Evolutionary conservation across 1,140 invertebrate genomes (phyloP).

Genomic region (Pachypsylla venusta): DNA sequence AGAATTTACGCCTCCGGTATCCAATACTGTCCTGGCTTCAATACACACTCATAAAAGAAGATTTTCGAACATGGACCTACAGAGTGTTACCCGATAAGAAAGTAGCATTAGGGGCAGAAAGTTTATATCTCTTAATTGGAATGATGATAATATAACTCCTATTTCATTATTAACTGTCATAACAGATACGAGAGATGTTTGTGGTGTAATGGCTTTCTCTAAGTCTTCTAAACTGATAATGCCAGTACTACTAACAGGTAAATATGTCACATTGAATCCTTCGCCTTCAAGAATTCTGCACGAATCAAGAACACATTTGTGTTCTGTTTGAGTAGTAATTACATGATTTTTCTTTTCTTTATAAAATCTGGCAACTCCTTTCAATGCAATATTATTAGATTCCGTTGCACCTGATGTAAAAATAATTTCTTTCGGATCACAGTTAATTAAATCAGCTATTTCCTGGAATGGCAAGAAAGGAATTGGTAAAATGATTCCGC

Average conservation of each 20-base stretch:
- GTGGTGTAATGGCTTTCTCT: constrained; percentile 67
- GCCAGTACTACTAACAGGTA: constrained; percentile 82
- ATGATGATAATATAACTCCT: no score
- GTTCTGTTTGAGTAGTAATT: constrained; percentile 97
- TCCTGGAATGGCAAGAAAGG: constrained; percentile 38
- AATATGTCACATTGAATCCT: constrained; percentile 90
- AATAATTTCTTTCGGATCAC: constrained; percentile 96
- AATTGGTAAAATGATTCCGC: no score
- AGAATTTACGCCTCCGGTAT: no score
- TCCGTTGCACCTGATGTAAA: constrained; percentile 99
- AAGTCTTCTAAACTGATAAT: constrained; percentile 70
- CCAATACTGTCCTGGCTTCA: no score
- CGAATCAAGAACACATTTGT: constrained; percentile 98
- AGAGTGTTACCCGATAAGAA: no score
- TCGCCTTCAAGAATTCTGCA: constrained; percentile 87
- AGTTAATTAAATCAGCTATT: constrained; percentile 82
- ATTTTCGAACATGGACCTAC: no score
- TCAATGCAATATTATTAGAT: constrained; percentile 95
- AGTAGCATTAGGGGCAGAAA: no score
- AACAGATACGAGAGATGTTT: constrained; percentile 87
- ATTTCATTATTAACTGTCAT: constrained; percentile 99
- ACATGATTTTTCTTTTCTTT: constrained; percentile 87
- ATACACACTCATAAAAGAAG: no score
- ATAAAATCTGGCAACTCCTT: constrained; percentile 94
- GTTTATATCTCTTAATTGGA: no score